A percentile compares a stretch with the other conserved stretches of the same genome.
phyloP scores from a whole-genome alignment of 2,888 invertebrate species.

The Griposia aprilina region DNA sequence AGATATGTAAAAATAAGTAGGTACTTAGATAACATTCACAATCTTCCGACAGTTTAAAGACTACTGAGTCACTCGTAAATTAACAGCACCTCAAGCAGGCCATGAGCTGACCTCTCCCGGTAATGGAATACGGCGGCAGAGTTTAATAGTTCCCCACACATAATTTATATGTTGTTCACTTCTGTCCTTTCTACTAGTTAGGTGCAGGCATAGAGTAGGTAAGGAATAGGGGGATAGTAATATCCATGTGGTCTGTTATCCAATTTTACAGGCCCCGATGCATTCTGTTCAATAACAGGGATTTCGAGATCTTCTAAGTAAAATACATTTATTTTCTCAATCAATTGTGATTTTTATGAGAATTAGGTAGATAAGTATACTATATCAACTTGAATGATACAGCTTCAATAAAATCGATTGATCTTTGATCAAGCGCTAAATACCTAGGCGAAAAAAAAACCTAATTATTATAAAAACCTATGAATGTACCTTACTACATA shows the following conservation, averaged over 20 bases:
- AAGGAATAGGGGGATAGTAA: background rate
- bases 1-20: background rate
- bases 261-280: background rate
- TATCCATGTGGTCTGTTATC: background rate
- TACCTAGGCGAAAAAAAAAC: no score
- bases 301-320: background rate
- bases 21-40: no score
- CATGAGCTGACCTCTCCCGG: slow-evolving; percentile 48
- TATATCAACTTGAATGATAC: background rate
- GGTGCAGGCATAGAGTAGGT: slow-evolving; percentile 46
- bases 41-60: background rate
- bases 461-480: no score
- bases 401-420: background rate
- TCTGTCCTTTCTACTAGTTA: slow-evolving; percentile 51
- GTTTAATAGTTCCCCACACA: slow-evolving; percentile 65
- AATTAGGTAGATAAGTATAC: no score
- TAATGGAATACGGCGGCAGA: slow-evolving; percentile 62
- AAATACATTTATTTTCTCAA: background rate
- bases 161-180: slow-evolving; percentile 60
- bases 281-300: background rate
- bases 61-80: slow-evolving; percentile 24
- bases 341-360: background rate
- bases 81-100: slow-evolving; percentile 26
- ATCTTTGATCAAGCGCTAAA: background rate
- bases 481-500: background rate